Conservation (phyloP, 2,797 vertebrate species). For the Girardinus metallicus region DNA sequence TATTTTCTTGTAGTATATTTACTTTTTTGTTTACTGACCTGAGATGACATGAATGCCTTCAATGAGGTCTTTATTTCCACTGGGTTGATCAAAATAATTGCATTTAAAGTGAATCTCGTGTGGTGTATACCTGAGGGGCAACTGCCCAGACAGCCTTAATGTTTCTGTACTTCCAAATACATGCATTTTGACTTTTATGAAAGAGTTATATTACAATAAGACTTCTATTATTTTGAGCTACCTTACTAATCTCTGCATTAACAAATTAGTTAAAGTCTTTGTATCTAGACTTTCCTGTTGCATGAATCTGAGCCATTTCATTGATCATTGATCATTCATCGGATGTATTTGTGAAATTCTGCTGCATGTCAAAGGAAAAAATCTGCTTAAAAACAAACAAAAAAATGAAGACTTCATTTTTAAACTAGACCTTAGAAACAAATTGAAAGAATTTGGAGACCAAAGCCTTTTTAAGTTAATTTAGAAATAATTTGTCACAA, state of each 20-base stretch:
- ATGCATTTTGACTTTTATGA: slow-evolving; percentile 15
- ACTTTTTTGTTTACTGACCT: background rate
- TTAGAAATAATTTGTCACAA: background rate
- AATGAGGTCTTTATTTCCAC: background rate
- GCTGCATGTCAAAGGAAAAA: background rate
- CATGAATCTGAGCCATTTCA: background rate
- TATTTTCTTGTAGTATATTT: background rate
- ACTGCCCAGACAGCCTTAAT: slow-evolving; percentile 20
- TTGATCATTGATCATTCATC: background rate
- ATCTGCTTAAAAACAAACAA: background rate
- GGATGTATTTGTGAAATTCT: background rate
- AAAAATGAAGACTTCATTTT: background rate
- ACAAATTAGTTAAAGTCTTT: background rate
- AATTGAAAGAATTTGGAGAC: background rate
- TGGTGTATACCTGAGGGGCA: slow-evolving; percentile 19
- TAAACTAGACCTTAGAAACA: background rate
- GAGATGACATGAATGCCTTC: slow-evolving; percentile 11
- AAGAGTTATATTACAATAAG: slow-evolving; percentile 16
- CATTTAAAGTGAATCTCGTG: slow-evolving; percentile 36
- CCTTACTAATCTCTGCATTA: background rate
- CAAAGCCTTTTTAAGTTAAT: background rate
- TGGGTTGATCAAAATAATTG: slow-evolving; percentile 32
- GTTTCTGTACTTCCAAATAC: slow-evolving; percentile 14
- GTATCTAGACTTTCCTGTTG: background rate
- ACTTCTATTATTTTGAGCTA: slow-evolving; percentile 9